Percentiles rank a stretch among this genome's conserved stretches.
These are phyloP conservation scores for Syngnathus rostellatus DNA, from an alignment of 2,797 vertebrate genomes.

Conservation along the genomic window DNA sequence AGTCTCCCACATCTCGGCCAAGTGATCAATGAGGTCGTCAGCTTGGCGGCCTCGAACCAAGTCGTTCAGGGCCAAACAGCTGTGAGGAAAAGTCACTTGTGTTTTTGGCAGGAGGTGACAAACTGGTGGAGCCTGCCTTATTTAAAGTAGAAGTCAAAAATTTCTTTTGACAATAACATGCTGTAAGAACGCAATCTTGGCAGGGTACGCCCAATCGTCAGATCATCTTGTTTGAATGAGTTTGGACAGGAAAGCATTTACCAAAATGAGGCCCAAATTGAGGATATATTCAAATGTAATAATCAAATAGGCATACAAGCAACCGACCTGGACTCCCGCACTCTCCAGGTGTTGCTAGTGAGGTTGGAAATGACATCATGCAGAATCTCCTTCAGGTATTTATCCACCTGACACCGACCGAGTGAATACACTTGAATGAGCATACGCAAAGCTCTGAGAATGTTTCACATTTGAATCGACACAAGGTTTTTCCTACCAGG, in stretches of 20 bases:
- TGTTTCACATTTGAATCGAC: not conserved
- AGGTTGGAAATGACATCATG: slow-evolving; percentile 90
- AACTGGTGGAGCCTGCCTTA: not conserved
- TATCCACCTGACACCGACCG: slow-evolving; percentile 78
- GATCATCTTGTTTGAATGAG: no score
- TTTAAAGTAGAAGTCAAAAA: not conserved
- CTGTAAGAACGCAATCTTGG: no score
- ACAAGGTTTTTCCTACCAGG: slow-evolving; percentile 60
- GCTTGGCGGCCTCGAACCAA: slow-evolving; percentile 85
- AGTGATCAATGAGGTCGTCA: slow-evolving; percentile 85
- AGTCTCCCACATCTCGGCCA: slow-evolving; percentile 95
- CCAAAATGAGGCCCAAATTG: not conserved
- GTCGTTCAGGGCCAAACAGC: slow-evolving; percentile 92
- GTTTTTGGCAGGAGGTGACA: no score
- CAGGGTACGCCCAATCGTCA: no score
- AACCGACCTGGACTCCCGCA: slow-evolving; percentile 86
- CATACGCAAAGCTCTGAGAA: not conserved
- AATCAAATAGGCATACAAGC: not conserved
- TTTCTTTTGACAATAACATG: no score
- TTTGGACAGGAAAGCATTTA: not conserved
- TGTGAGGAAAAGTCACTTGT: slow-evolving; percentile 46
- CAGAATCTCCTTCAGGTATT: slow-evolving; percentile 93
- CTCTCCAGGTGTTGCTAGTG: slow-evolving; percentile 91
- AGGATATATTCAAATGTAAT: not conserved
- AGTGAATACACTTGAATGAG: not conserved